phyloP scores from a whole-genome alignment of 1,140 invertebrate genomes.

The Bombus impatiens region DNA sequence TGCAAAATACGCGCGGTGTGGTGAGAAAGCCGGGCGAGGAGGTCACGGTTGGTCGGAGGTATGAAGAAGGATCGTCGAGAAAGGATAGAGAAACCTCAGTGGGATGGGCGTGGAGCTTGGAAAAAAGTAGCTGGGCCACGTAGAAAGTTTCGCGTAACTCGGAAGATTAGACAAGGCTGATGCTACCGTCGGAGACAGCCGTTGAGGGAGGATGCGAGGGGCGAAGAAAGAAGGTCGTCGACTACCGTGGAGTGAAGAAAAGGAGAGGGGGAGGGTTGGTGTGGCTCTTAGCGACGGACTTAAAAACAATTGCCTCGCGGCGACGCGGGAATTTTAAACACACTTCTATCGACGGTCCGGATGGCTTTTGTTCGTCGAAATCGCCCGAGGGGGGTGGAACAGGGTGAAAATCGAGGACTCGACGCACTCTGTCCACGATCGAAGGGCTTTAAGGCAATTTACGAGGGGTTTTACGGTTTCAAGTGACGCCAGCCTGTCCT shows the following conservation, averaged over 20 bases:
- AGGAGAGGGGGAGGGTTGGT: background rate
- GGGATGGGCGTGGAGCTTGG: constrained; percentile 2
- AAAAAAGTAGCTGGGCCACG: constrained; percentile 48
- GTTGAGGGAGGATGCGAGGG: background rate
- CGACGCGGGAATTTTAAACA: constrained; percentile 75
- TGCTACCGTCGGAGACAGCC: constrained; percentile 15
- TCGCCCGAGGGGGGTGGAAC: constrained; percentile 52
- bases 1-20: constrained; percentile 51
- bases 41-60: background rate
- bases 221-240: background rate
- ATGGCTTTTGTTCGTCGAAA: constrained; percentile 63
- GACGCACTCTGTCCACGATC: constrained; percentile 50
- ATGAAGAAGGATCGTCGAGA: constrained; percentile 29
- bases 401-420: constrained; percentile 30
- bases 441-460: constrained; percentile 50
- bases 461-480: constrained; percentile 53
- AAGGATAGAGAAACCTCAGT: constrained; percentile 26
- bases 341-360: constrained; percentile 71
- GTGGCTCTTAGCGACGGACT: constrained; percentile 68
- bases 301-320: constrained; percentile 75
- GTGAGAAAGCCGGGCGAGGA: background rate
- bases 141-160: constrained; percentile 65
- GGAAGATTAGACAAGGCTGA: constrained; percentile 67
- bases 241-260: background rate
- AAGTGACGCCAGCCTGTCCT: constrained; percentile 36